Conservation (phyloP, 2,888 invertebrate species). For the Netelia virgata region DNA sequence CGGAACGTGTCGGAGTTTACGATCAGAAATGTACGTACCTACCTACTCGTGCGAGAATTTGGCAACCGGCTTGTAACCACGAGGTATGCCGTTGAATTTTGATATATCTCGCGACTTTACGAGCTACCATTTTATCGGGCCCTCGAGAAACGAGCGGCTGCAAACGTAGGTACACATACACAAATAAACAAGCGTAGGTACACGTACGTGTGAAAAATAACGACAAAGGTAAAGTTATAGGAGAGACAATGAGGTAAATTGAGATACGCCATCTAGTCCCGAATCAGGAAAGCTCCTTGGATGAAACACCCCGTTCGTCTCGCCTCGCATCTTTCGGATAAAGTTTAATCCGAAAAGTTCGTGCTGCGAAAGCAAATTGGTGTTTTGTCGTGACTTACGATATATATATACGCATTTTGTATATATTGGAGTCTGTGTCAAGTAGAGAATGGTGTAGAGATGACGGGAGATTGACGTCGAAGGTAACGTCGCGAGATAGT, state of each 20-base stretch:
- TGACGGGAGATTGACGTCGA: neutral
- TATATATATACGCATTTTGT: no score
- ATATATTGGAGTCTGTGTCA: neutral
- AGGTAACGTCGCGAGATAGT: neutral
- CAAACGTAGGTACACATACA: neutral
- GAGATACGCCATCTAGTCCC: conserved; percentile 1
- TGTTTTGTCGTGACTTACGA: neutral
- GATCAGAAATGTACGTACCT: neutral
- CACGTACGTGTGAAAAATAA: no score
- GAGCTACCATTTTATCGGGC: neutral
- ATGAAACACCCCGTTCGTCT: conserved; percentile 28
- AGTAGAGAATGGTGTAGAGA: neutral
- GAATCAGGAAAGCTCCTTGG: conserved; percentile 13
- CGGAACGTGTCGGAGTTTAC: neutral
- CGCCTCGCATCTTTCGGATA: conserved; percentile 6
- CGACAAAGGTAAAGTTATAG: no score
- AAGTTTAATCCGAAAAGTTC: conserved; percentile 56
- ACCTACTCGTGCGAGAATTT: conserved; percentile 1
- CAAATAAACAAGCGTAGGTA: neutral
- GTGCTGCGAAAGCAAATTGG: conserved; percentile 47
- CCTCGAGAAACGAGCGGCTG: no score
- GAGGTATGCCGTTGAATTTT: conserved; percentile 15
- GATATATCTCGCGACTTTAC: neutral
- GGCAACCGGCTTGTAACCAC: neutral
- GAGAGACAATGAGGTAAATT: neutral